Conservation (phyloP, 2,888 invertebrate genomes). For the Neoascia interrupta region DNA sequence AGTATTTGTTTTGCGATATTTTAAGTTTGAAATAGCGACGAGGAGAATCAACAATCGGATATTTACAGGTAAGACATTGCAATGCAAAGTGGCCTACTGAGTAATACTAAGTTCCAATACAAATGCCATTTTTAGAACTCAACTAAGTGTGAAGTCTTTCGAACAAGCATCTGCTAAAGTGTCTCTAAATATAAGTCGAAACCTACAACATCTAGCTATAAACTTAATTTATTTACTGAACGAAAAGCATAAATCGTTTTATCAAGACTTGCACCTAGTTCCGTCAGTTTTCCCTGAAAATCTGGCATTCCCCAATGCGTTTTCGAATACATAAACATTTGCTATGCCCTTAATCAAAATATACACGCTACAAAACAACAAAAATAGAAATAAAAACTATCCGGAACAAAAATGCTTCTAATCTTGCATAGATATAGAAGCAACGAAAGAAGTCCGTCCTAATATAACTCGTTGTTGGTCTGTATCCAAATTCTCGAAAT, state of each 20-base stretch:
- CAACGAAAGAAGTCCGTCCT: slow-evolving; percentile 10
- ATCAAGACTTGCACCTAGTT: not conserved
- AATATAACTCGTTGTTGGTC: slow-evolving; percentile 47
- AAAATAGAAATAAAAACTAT: slow-evolving; percentile 63
- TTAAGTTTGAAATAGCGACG: too few species aligned
- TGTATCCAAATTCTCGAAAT: slow-evolving; percentile 48
- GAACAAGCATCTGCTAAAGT: too few species aligned
- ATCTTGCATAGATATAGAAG: not conserved
- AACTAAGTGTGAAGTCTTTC: too few species aligned
- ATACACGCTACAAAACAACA: slow-evolving; percentile 6
- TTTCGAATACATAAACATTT: slow-evolving; percentile 9
- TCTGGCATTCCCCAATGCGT: slow-evolving; percentile 5
- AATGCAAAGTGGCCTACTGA: too few species aligned
- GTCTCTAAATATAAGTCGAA: too few species aligned
- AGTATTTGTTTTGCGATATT: too few species aligned
- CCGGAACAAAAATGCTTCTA: slow-evolving; percentile 48
- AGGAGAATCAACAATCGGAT: too few species aligned
- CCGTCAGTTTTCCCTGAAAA: slow-evolving; percentile 14
- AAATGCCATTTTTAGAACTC: too few species aligned
- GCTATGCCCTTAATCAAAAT: slow-evolving; percentile 34
- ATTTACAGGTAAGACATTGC: too few species aligned
- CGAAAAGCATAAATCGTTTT: not conserved
- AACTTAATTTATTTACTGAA: too few species aligned
- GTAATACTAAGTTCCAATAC: too few species aligned
- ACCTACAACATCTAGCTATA: too few species aligned